Evolutionary conservation across 2,888 invertebrate species (phyloP), one percentile per base, ranked within the genome.

Genomic region (Bombylius discolor): DNA sequence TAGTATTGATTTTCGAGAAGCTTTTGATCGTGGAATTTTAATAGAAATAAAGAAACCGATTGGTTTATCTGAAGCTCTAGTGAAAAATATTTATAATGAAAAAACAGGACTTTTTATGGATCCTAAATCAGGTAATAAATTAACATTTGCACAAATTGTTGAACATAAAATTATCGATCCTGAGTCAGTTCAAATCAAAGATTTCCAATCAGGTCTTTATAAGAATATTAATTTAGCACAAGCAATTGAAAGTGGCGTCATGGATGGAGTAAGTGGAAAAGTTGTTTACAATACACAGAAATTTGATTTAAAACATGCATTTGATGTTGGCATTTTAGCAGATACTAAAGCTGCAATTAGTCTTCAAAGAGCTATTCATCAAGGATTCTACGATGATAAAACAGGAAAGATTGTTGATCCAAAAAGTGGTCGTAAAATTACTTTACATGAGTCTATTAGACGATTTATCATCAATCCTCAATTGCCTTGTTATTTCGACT

Each of bases 361-460:
- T 13, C 71, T 92, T 42, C 92, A 92, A 68, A 78, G 89, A 66
- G 89, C 89, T 1, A 81, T 93, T 53, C 90, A 90, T 69, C 87
- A 90, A 74, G 91, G 92, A 4, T 75, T 91, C 0, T 91, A 91
- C 67, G 88, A 91, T 63, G 86, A 88, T 58, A 78, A 77, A 58
- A 84, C 83, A 0, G 89, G 91, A 12, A 89, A 89, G 76, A 81
- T 95, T 52, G 79, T 84, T 45, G 93, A 95, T 74, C 87, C 89
- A 0, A 80, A 81, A 57, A 87, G 85, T 5, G 85, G 86, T 49
- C 81, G 86, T 59, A 81, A 84, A 65, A 84, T 93, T 5, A 89
- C 90, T 3, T 72, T 92, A 47, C 87, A 91, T 64, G 91, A 92
- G 74, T 84, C 90, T 4, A 86, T 90, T 67, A 80, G 91, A 51